Evolutionary conservation across 2,888 invertebrate species (phyloP).

Genomic region (Ecdyonurus torrentis): DNA sequence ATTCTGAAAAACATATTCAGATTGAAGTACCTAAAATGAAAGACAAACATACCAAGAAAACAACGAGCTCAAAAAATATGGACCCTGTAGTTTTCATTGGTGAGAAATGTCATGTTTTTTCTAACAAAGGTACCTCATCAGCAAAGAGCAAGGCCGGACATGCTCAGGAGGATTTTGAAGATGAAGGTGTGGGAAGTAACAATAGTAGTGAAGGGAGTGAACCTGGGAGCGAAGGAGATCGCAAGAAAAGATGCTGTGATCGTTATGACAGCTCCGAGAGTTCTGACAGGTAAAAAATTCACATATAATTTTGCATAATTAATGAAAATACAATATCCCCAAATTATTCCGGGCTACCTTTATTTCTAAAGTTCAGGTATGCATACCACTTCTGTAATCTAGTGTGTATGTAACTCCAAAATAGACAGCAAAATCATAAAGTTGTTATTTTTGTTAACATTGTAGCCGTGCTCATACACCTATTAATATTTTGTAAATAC

Average conservation of each 20-base stretch:
- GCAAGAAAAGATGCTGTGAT: conserved; percentile 73
- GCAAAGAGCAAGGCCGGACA: background rate
- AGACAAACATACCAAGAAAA: background rate
- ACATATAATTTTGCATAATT: no score
- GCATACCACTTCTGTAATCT: no score
- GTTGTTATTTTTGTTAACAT: no score
- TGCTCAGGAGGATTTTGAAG: background rate
- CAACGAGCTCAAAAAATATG: background rate
- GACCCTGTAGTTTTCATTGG: background rate
- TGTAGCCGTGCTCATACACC: no score
- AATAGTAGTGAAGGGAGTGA: background rate
- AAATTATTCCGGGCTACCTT: no score
- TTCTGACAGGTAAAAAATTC: conserved; percentile 68
- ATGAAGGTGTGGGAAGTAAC: background rate
- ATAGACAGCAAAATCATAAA: no score
- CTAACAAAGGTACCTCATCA: background rate
- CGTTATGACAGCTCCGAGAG: conserved; percentile 88
- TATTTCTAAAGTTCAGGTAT: no score
- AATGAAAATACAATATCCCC: no score
- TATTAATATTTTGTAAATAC: no score
- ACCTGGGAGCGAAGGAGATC: conserved; percentile 22
- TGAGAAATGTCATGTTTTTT: background rate
- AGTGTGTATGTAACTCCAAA: no score
- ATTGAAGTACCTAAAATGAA: background rate
- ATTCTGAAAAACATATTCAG: background rate